Conservation (phyloP, 30 jellyfish, hydroid and myxozoan genomes). For the Cassiopea xamachana region DNA sequence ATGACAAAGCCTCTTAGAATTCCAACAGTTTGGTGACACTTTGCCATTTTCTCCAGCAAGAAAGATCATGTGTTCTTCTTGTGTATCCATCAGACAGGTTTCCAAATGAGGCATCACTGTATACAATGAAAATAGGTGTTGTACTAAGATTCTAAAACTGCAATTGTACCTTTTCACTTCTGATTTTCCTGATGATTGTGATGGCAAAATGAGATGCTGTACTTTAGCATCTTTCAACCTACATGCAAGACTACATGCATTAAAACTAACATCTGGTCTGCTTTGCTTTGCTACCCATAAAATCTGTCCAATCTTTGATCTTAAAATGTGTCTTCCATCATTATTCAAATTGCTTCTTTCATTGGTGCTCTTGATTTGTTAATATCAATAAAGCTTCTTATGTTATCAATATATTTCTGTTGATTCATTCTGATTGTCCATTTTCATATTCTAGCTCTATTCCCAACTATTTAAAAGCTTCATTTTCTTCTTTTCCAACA, state of each 20-base stretch:
- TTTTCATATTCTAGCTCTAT: background rate
- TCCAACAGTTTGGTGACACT: background rate
- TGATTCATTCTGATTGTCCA: background rate
- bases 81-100: slow-evolving; percentile 6
- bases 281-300: background rate
- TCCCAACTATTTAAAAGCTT: background rate
- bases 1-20: background rate
- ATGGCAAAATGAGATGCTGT: background rate
- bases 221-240: background rate
- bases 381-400: background rate
- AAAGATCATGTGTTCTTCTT: background rate
- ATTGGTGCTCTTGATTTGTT: background rate
- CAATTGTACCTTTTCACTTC: background rate
- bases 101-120: slow-evolving; percentile 10
- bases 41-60: background rate
- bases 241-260: background rate
- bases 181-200: background rate
- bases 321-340: background rate
- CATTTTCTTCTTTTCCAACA: background rate
- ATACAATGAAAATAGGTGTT: background rate
- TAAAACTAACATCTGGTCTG: slow-evolving; percentile 19
- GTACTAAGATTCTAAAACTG: background rate
- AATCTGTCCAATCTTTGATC: background rate
- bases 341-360: background rate
- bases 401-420: background rate